Base-by-base conservation (phyloP, 2,113 vertebrate species). In the Psettodes erumei region DNA sequence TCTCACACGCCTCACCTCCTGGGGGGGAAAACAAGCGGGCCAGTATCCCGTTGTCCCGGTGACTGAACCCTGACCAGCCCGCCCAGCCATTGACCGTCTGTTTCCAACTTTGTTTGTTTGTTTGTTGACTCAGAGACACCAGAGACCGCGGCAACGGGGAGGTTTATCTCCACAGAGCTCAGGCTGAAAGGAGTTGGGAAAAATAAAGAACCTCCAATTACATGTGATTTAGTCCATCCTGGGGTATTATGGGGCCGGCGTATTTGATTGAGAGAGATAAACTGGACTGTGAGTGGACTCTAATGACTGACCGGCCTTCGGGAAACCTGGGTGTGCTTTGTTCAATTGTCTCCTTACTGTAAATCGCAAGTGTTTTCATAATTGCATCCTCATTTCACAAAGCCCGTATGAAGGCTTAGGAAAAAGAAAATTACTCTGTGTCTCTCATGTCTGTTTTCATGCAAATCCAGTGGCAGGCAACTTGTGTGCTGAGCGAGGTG, bases 221-320 rank as follows among this genome's bases (percentile, higher is more conserved):
- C 79, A 83, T 85, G 84, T 86, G 84, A 88, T 89, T 91, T 88
- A 69, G 76, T 79, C 61, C 83, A 86, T 86, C 79, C 71, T 86
- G 79, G 78, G 82, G 85, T 81, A 86, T 81, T 89, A 88, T 79
- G 82, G 71, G 85, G 55, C 55, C 68, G 73, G 23, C 45, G 83
- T 75, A 55, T 90, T 89, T 89, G 90, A 93, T 89, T 87, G 82
- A 56, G 71, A 23, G 27, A 88, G 90, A 93, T 93, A 92, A 92
- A 86, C 35, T 4, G 54, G 74, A 74, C 81, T 80, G 50, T 81
- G 85, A 90, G 73, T 87, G 77, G 75, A 63, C 79, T 65, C 5
- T 88, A 88, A 88, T 90, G 89, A 88, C 72, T 5, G 8, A 33
- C 23, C 47, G 50, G 71, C 82, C 88, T 89, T 86, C 68, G 64